These are phyloP conservation scores for Papilio polyxenes DNA, from an alignment of 1,140 invertebrate species.

Conservation along the genomic window DNA sequence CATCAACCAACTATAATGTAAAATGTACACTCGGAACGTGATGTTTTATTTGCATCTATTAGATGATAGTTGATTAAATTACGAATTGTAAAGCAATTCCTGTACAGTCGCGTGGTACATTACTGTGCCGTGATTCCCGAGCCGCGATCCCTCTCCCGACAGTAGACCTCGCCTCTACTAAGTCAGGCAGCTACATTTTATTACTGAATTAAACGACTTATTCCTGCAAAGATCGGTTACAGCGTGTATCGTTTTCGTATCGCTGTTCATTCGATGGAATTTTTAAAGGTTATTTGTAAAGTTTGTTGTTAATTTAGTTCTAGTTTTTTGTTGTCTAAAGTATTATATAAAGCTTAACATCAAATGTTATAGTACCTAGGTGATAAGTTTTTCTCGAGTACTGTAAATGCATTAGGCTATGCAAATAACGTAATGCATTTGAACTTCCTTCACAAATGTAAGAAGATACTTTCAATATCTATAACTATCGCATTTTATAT, in stretches of 20 bases:
- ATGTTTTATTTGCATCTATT: background rate
- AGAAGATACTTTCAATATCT: too few species aligned
- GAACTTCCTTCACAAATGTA: too few species aligned
- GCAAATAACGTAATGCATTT: too few species aligned
- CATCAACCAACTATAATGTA: background rate
- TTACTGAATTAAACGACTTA: background rate
- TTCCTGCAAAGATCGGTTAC: conserved; percentile 13
- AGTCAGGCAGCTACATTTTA: conserved; percentile 33
- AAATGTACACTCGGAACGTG: background rate
- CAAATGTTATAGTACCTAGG: too few species aligned
- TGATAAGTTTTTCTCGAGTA: too few species aligned
- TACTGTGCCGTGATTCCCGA: conserved; percentile 24
- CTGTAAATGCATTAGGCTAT: too few species aligned
- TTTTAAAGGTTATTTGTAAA: background rate
- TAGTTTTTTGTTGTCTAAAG: too few species aligned
- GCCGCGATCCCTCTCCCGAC: background rate
- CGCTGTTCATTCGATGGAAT: background rate
- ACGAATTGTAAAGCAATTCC: conserved; percentile 45
- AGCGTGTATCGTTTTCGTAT: conserved; percentile 12
- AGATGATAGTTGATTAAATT: conserved; percentile 41
- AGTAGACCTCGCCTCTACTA: conserved; percentile 30
- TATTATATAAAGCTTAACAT: too few species aligned
- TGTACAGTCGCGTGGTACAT: conserved; percentile 25
- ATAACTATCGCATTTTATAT: too few species aligned
- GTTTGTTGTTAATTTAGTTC: background rate